Evolutionary conservation across 1,140 invertebrate species (phyloP), one percentile per base, ranked within the genome.

Genomic region (Stratiolaelaps scimitus): DNA sequence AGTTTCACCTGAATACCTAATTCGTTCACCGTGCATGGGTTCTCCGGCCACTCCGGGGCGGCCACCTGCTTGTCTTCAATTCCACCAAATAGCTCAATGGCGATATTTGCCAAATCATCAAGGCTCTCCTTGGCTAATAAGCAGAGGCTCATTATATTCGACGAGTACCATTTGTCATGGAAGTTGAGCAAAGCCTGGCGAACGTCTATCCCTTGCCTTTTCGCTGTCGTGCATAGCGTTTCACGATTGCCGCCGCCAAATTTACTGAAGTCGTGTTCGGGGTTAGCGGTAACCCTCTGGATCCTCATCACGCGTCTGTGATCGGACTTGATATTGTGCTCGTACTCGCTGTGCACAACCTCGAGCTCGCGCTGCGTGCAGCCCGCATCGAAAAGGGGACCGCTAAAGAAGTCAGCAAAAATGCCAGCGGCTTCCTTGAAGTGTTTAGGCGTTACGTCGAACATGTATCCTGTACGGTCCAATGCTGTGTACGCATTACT

Each of bases 331-430:
- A 91, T 72, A 80, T 97, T 98, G 76, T 96, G 95, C 85, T 73
- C 87, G 75, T 97, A 88, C 73, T 98, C 94, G 0, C 88, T 92
- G 78, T 97, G 83, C 0, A 98, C 91, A 26, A 93, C 92, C 78
- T 90, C 92, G 17, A 98, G 81, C 79, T 98, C 94, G 13, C 91
- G 77, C 28, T 91, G 88, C 0, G 90, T 94, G 7, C 86, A 85
- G 69, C 81, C 82, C 73, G 91, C 85, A 30, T 89, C 94, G 74
- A 98, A 96, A 0, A 96, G 76, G 0, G 94, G 94, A 6, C 79
- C 78, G 34, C 92, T 80, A 77, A 98, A 98, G 80, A 98, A 97
- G 74, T 97, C 91, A 0, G 90, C 83, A 81, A 98, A 98, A 70
- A 93, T 84, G 75, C 96, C 92, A 17, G 97, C 73, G 26, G 89